Base-by-base conservation (phyloP, 2,888 invertebrate species). In the Cephus nigrinus region DNA sequence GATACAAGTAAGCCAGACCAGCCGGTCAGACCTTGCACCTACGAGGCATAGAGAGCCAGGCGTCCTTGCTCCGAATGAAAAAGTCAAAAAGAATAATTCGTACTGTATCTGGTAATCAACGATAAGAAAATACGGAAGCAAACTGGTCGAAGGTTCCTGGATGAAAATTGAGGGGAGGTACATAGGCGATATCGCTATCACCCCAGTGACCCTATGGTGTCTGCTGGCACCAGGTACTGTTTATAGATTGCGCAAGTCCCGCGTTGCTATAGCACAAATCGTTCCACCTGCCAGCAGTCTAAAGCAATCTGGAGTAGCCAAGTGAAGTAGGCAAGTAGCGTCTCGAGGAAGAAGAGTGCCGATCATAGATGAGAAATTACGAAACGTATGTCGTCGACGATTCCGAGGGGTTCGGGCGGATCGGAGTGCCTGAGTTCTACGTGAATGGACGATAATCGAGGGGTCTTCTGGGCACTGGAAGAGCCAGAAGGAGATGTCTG, bases 131-230 rank as follows among this genome's bases (percentile, higher is more conserved):
- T 23, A 55, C 23, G 23, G 23, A 55, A 23, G 23, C 15, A 0
- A 40, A 55, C 9, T 23, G 55, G 15, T 23, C 23, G 55, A 55
- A 55, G 55, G 55, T 55, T 55, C 55, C 23, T 55, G 2, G 55
- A 23, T 23, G 23, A 55, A 55, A 23, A 9, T 55, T 40, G 15
- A 15, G 5, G 78, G 78, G 73, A 68, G 68, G 30, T 74, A 75
- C n/a, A n/a, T n/a, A 36, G 68, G 71, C 11, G 32, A 75, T 72
- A 40, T 76, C 83, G 79, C 81, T 71, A 71, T 71, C 71, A 33
- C 82, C 88, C 88, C 80, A 87, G 88, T 90, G 89, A 91, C 90
- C 90, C 88, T 82, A 83, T 82, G 82, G 90, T 90, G 84, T 83
- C 87, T 83, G 84, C 77, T 84, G 78, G 88, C 80, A 86, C 88